phyloP scores from a whole-genome alignment of 2,113 vertebrate genomes.

The Gymnobelideus leadbeateri region DNA sequence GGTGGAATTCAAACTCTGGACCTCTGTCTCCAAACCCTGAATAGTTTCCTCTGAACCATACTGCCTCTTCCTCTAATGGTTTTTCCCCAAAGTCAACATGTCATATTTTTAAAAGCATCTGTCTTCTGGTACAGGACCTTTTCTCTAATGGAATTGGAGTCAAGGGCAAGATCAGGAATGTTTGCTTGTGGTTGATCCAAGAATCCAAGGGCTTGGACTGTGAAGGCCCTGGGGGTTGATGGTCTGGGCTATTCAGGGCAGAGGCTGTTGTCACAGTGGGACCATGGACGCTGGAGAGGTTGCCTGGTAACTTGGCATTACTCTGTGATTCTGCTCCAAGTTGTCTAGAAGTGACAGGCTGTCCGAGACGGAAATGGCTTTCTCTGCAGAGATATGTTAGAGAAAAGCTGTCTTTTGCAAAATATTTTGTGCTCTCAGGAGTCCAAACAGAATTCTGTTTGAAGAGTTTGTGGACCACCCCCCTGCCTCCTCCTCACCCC shows the following conservation, averaged over 20 bases:
- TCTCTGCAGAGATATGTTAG: not conserved
- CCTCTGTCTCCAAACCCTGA: not conserved
- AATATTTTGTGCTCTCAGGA: not conserved
- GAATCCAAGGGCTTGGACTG: not conserved
- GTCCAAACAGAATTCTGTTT: not conserved
- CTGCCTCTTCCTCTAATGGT: not conserved
- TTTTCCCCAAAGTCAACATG: not conserved
- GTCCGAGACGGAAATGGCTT: too few relatives aligned
- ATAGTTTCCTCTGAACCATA: not conserved
- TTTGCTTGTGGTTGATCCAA: not conserved
- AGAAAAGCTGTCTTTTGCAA: not conserved
- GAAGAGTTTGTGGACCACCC: not conserved
- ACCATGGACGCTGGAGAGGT: not conserved
- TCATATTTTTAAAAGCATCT: not conserved
- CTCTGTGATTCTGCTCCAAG: not conserved
- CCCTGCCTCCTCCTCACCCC: not conserved
- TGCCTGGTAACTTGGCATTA: not conserved
- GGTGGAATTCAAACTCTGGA: not conserved
- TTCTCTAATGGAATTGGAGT: not conserved
- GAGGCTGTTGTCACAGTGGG: not conserved
- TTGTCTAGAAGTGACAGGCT: not conserved
- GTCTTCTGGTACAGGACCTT: not conserved
- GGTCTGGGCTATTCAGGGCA: not conserved
- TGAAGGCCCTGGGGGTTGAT: too few relatives aligned
- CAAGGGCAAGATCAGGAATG: not conserved